Conservation (phyloP, 2,888 invertebrate species). For the Amitus sp. region DNA sequence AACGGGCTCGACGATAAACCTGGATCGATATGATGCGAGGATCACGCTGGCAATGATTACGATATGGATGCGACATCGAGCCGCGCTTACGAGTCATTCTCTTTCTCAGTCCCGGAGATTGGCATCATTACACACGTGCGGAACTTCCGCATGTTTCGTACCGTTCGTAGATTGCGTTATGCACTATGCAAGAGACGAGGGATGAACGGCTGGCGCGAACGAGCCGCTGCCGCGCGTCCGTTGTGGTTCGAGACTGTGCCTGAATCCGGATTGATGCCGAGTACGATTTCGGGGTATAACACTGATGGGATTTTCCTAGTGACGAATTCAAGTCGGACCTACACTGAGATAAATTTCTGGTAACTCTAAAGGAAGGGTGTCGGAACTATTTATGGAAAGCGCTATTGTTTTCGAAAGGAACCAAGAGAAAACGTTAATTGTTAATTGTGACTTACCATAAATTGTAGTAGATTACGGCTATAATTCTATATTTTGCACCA, state of each 20-base stretch:
- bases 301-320: no score
- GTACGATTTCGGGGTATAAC: no score
- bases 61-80: conserved; percentile 10
- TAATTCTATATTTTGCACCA: no score
- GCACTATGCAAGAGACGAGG: neutral
- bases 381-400: no score
- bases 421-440: no score
- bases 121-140: conserved; percentile 19
- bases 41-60: conserved; percentile 16
- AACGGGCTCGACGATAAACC: conserved; percentile 10
- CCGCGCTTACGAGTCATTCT: conserved; percentile 9
- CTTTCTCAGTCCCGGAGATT: conserved; percentile 18
- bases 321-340: no score
- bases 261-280: no score
- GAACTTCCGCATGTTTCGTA: conserved; percentile 7
- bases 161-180: neutral
- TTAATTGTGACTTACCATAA: no score
- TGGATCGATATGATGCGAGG: conserved; percentile 22
- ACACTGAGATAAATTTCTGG: no score
- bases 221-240: neutral
- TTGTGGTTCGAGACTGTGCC: neutral
- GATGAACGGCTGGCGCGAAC: neutral
- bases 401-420: no score
- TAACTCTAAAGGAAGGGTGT: no score
- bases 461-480: no score